Evolutionary conservation across 2,113 vertebrate species (phyloP).

Genomic region (Calypte anna): DNA sequence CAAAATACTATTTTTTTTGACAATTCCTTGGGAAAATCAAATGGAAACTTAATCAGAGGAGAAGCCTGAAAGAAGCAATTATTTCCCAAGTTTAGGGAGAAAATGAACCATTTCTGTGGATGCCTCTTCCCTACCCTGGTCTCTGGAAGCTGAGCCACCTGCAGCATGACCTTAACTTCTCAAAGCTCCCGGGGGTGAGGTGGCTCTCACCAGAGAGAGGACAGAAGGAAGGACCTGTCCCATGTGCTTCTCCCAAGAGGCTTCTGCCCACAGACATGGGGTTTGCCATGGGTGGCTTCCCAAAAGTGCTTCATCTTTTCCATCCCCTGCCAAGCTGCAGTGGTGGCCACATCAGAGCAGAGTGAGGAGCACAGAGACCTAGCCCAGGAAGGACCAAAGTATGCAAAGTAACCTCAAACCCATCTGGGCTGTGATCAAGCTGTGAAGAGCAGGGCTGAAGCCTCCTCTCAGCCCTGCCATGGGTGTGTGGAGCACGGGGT

Average conservation of each 20-base stretch:
- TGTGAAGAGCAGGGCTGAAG: not conserved
- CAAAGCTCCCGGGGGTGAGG: not conserved
- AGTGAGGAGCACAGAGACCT: not conserved
- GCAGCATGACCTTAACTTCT: not conserved
- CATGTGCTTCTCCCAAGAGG: not conserved
- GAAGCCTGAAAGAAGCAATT: not conserved
- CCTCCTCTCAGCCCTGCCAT: not conserved
- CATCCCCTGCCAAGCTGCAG: not conserved
- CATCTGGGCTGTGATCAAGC: not conserved
- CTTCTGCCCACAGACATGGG: not conserved
- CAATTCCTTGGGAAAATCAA: not conserved
- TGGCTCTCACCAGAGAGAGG: not conserved
- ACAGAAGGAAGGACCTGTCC: not conserved
- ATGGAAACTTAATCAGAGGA: not conserved
- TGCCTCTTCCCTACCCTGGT: not conserved
- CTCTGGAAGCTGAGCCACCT: not conserved
- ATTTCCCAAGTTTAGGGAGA: not conserved
- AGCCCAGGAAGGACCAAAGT: not conserved
- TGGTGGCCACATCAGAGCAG: accelerated
- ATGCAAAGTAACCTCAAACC: not conserved
- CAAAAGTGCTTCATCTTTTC: not conserved
- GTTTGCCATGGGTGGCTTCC: accelerated
- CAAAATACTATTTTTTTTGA: not conserved
- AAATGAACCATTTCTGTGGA: not conserved
- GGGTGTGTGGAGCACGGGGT: not conserved